These are phyloP conservation scores for Apamea sordens DNA, from an alignment of 2,888 invertebrate genomes.

Conservation along the genomic window DNA sequence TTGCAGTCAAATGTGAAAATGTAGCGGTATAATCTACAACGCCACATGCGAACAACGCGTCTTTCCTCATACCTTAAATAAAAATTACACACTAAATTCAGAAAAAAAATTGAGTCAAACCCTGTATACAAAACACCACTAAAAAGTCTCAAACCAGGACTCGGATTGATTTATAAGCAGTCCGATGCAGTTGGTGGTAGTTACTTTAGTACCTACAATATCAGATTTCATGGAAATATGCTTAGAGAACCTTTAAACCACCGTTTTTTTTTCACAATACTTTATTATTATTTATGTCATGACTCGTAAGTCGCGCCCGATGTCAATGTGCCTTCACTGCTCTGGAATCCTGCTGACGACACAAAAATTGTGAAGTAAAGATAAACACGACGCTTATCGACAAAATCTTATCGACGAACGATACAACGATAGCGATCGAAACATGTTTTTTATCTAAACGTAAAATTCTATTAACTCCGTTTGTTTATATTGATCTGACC, in stretches of 20 bases:
- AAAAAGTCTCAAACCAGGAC: too few species aligned
- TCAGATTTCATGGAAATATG: not conserved
- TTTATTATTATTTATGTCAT: not conserved
- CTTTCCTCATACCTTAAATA: too few species aligned
- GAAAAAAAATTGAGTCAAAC: too few species aligned
- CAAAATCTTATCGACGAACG: slow-evolving; percentile 31
- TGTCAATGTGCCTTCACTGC: not conserved
- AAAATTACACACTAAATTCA: too few species aligned
- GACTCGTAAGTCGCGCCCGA: not conserved
- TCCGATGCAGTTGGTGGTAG: not conserved
- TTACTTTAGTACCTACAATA: not conserved
- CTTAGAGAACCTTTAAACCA: too few species aligned
- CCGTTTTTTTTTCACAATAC: too few species aligned
- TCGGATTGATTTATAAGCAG: not conserved
- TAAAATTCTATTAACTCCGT: slow-evolving; percentile 52
- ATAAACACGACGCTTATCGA: slow-evolving; percentile 37
- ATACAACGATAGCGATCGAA: slow-evolving; percentile 31
- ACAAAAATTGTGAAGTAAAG: slow-evolving; percentile 4
- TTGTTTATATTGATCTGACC: slow-evolving; percentile 57
- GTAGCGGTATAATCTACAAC: too few species aligned
- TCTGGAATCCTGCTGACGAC: not conserved
- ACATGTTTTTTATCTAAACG: slow-evolving; percentile 53
- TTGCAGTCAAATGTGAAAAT: too few species aligned
- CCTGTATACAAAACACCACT: too few species aligned
- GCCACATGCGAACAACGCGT: too few species aligned